phyloP scores from a whole-genome alignment of 2,797 vertebrate species.

The Arnoldichthys spilopterus region DNA sequence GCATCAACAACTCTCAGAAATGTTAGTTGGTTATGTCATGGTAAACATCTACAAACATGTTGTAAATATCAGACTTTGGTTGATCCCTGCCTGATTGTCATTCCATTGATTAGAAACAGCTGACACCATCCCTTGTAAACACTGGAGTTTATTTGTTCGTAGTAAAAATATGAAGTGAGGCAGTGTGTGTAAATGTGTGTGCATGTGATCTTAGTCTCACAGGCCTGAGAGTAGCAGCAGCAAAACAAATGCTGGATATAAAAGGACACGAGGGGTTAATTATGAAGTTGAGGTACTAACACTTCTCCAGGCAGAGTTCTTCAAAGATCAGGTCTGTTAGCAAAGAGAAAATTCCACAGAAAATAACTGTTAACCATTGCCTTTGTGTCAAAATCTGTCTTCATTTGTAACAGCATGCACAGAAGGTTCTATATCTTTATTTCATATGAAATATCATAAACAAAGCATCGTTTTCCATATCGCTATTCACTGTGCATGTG shows the following conservation, averaged over 20 bases:
- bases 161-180: conserved; percentile 26
- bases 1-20: too few relatives aligned
- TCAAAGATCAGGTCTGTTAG: conserved; percentile 2
- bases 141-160: conserved; percentile 35
- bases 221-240: background rate
- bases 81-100: too few relatives aligned
- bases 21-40: too few relatives aligned
- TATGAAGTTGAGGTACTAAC: background rate
- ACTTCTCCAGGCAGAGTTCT: background rate
- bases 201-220: background rate
- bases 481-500: background rate
- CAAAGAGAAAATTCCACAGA: background rate
- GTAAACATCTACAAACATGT: too few relatives aligned
- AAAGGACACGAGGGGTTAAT: conserved; percentile 1
- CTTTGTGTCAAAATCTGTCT: background rate
- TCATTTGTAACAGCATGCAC: too few relatives aligned
- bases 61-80: too few relatives aligned
- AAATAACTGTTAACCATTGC: background rate
- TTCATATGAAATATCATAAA: background rate
- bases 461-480: background rate
- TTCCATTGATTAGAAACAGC: too few relatives aligned
- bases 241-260: background rate
- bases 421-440: background rate
- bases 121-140: conserved; percentile 4
- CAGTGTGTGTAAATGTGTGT: background rate